Evolutionary conservation across 2,797 vertebrate species (phyloP).

Genomic region (Hoplostethus atlanticus): DNA sequence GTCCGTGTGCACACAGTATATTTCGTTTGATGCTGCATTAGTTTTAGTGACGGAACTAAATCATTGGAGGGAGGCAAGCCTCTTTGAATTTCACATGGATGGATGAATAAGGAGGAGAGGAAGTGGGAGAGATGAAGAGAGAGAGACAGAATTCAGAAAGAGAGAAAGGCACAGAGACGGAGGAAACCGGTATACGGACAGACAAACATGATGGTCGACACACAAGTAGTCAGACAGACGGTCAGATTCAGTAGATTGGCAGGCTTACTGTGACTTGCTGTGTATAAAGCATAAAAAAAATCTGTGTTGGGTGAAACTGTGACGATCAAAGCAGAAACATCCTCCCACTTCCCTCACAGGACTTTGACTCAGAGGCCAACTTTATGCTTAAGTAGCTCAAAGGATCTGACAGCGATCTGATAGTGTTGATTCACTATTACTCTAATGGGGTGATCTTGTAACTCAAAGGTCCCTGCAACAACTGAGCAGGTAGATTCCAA

Average conservation of each 20-base stretch:
- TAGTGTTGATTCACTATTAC: too few species aligned
- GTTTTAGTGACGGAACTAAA: background rate
- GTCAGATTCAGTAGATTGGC: background rate
- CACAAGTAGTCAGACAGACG: background rate
- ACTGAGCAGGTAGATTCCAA: too few species aligned
- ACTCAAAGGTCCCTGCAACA: too few species aligned
- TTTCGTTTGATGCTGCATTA: background rate
- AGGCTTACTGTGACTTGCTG: background rate
- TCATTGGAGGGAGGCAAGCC: conserved; percentile 14
- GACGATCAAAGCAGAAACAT: too few species aligned
- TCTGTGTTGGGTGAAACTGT: too few species aligned
- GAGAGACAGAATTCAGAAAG: too few species aligned
- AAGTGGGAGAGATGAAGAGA: background rate
- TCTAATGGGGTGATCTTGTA: too few species aligned
- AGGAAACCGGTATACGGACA: background rate
- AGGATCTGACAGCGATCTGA: too few species aligned
- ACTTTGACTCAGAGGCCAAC: too few species aligned
- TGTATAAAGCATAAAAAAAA: too few species aligned
- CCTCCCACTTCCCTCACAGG: too few species aligned
- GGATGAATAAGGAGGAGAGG: background rate
- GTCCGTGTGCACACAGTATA: background rate
- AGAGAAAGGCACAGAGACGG: background rate
- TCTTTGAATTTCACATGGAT: conserved; percentile 14
- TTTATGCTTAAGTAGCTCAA: too few species aligned
- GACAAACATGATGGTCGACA: background rate